phyloP scores from a whole-genome alignment of 2,797 vertebrate species.

The Peromyscus aztecus region DNA sequence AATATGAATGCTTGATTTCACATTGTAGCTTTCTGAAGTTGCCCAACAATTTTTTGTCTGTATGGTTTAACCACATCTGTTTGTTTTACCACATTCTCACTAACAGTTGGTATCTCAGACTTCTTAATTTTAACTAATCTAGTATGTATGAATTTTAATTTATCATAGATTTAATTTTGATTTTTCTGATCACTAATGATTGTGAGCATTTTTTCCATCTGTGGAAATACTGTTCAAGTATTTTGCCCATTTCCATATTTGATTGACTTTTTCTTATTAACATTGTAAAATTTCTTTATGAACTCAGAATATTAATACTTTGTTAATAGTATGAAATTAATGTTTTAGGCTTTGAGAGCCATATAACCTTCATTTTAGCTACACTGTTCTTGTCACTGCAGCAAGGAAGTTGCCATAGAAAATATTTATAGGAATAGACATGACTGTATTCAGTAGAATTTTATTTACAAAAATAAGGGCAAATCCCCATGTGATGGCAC shows the following conservation, averaged over 20 bases:
- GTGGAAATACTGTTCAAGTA: constrained; percentile 22
- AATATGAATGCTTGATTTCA: not conserved
- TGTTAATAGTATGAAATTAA: not conserved
- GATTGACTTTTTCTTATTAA: not conserved
- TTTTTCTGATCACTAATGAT: not conserved
- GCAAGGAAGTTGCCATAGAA: not conserved
- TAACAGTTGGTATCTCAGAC: not conserved
- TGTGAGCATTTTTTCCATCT: constrained; percentile 16
- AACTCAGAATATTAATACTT: not conserved
- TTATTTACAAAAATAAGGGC: constrained; percentile 8
- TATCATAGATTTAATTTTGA: not conserved
- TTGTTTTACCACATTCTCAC: not conserved
- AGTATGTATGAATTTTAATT: not conserved
- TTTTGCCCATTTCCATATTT: constrained; percentile 60
- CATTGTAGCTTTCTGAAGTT: constrained; percentile 6
- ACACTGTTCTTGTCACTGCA: not conserved
- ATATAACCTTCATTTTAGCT: not conserved
- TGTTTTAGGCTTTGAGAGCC: not conserved
- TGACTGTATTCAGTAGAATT: not conserved
- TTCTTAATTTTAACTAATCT: constrained; percentile 36
- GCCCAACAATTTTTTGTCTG: not conserved
- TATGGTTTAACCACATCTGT: not conserved
- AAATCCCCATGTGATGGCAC: not conserved
- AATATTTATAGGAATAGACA: not conserved
- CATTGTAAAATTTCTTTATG: not conserved